Percentiles rank a stretch among this genome's conserved stretches.
These are phyloP conservation scores for Hyalella azteca DNA, from an alignment of 2,888 invertebrate species.

Conservation along the genomic window DNA sequence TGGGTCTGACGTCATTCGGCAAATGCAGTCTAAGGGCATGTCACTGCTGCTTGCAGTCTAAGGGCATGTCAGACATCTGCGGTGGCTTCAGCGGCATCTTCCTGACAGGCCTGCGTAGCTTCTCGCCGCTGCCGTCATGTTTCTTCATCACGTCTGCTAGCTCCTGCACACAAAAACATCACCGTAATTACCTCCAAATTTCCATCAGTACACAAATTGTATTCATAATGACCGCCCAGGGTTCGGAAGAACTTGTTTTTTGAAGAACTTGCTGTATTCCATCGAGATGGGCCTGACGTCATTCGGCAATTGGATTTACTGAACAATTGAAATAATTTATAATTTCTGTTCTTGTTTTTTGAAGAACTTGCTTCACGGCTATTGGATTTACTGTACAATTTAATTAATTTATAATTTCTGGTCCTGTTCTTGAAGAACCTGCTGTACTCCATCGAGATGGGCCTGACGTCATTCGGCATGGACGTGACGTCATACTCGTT, in stretches of 20 bases:
- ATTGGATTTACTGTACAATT: no score
- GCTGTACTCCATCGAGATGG: slow-evolving; percentile 69
- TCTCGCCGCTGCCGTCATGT: slow-evolving; percentile 16
- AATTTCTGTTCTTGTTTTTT: no score
- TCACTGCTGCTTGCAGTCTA: slow-evolving; percentile 14
- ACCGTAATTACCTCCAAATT: no score
- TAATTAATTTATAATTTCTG: no score
- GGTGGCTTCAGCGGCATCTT: neutral
- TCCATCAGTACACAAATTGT: no score
- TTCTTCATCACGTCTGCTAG: neutral
- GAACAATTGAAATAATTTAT: no score
- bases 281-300: slow-evolving; percentile 70
- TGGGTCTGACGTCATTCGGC: slow-evolving; percentile 70
- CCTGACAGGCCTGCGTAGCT: neutral
- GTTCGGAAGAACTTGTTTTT: no score
- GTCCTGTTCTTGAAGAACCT: slow-evolving; percentile 66
- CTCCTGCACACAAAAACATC: no score
- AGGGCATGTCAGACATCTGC: neutral
- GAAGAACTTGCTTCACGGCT: slow-evolving; percentile 66
- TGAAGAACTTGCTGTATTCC: slow-evolving; percentile 68
- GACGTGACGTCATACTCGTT: slow-evolving; percentile 69
- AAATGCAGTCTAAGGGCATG: no score
- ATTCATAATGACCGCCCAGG: no score
- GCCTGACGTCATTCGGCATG: slow-evolving; percentile 69
- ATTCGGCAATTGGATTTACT: no score